Conservation (phyloP, 1,140 invertebrate species). For the Cyclargus thomasi region DNA sequence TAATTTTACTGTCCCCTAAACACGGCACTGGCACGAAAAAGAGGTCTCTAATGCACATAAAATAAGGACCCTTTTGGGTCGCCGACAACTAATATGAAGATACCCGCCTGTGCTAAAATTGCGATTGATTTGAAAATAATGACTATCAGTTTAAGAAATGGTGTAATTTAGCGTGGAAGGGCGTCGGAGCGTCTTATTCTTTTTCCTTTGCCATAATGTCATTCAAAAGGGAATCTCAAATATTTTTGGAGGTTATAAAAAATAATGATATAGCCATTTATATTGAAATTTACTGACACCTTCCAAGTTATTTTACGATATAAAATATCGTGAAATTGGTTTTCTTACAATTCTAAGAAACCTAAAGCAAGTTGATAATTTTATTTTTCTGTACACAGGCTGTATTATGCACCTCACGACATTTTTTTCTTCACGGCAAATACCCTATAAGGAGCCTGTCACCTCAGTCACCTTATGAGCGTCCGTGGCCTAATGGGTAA, state of each 20-base stretch:
- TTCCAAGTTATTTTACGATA: conserved; percentile 12
- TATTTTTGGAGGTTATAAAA: conserved; percentile 12
- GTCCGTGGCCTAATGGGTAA: no score
- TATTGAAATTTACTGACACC: background rate
- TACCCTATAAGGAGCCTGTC: no score
- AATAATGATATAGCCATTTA: conserved; percentile 1
- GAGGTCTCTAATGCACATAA: conserved; percentile 12
- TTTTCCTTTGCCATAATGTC: conserved; percentile 32
- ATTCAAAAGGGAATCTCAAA: conserved; percentile 38
- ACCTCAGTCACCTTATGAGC: no score
- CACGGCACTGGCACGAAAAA: conserved; percentile 18
- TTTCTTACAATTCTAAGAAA: background rate
- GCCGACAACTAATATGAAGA: conserved; percentile 18
- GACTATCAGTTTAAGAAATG: conserved; percentile 41
- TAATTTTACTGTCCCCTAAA: conserved; percentile 29
- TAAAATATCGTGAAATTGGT: background rate
- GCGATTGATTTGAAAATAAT: conserved; percentile 44
- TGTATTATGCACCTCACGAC: no score
- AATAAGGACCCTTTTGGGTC: conserved; percentile 29
- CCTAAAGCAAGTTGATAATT: no score
- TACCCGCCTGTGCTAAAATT: conserved; percentile 29
- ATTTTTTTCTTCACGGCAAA: no score
- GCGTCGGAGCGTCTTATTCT: conserved; percentile 33
- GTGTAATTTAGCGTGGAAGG: conserved; percentile 37
- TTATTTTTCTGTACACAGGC: no score